Percentiles rank a stretch among this genome's conserved stretches.
Evolutionary conservation across 2,888 invertebrate genomes (phyloP).

Genomic region (Baronia brevicornis): DNA sequence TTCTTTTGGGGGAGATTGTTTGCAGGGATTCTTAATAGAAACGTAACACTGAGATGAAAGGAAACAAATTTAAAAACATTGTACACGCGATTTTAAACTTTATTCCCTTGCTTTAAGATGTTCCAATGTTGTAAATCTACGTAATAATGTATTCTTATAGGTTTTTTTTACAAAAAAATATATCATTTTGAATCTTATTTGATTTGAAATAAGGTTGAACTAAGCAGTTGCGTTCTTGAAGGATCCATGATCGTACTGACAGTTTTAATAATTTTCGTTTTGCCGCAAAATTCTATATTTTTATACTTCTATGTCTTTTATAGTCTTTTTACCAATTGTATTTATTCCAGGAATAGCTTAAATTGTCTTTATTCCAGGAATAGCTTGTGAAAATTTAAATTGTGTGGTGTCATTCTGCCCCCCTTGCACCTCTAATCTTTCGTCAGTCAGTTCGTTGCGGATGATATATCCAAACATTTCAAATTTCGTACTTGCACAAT

Average conservation of each 20-base stretch:
- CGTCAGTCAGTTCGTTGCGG: too few relatives aligned
- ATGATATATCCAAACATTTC: too few relatives aligned
- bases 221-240: slow-evolving; percentile 8
- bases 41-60: slow-evolving; percentile 39
- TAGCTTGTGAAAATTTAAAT: too few relatives aligned
- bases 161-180: background rate
- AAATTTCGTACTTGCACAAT: too few relatives aligned
- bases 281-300: slow-evolving; percentile 28
- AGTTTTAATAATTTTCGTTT: slow-evolving; percentile 53
- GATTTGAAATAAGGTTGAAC: background rate
- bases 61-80: slow-evolving; percentile 18
- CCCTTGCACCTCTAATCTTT: too few relatives aligned
- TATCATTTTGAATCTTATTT: slow-evolving; percentile 1
- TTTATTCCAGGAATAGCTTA: slow-evolving; percentile 14
- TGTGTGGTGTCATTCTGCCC: too few relatives aligned
- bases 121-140: background rate
- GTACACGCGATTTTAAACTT: slow-evolving; percentile 15
- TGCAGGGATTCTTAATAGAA: slow-evolving; percentile 51
- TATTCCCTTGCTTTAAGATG: slow-evolving; percentile 13
- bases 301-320: slow-evolving; percentile 27
- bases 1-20: slow-evolving; percentile 44
- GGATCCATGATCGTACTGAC: slow-evolving; percentile 33
- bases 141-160: slow-evolving; percentile 3
- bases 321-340: slow-evolving; percentile 21
- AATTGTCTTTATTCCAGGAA: too few relatives aligned